These are phyloP conservation scores for Lycia hirtaria DNA, from an alignment of 2,888 invertebrate genomes.

Conservation along the genomic window DNA sequence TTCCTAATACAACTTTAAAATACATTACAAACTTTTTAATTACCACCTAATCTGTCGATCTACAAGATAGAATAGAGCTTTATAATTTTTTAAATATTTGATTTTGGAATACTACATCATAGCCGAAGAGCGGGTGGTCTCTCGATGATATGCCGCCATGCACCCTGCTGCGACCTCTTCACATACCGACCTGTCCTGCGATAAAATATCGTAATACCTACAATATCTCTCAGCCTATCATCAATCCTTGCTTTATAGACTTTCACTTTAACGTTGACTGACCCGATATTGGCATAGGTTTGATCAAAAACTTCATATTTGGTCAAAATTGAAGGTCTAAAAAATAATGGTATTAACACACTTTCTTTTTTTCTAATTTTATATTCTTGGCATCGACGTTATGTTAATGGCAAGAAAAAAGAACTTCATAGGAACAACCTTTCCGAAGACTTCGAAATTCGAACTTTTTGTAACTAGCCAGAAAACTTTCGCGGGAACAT, in stretches of 20 bases:
- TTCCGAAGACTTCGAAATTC: conserved; percentile 25
- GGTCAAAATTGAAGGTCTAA: neutral
- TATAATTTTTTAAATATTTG: conserved; percentile 38
- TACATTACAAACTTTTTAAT: conserved; percentile 43
- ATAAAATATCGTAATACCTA: conserved; percentile 51
- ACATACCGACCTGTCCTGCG: conserved; percentile 61
- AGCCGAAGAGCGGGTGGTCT: conserved; percentile 68
- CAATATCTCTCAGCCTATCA: conserved; percentile 40
- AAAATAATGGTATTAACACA: too few species aligned
- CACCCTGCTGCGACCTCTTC: conserved; percentile 62
- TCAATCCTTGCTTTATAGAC: conserved; percentile 43
- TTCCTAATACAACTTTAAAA: conserved; percentile 32
- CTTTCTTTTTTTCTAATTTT: too few species aligned
- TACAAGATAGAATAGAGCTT: conserved; percentile 31
- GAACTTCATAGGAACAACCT: conserved; percentile 17
- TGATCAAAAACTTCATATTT: neutral
- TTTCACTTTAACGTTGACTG: conserved; percentile 6
- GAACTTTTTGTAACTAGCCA: conserved; percentile 47
- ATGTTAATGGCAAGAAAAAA: neutral
- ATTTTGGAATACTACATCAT: conserved; percentile 49
- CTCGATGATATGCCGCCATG: conserved; percentile 53
- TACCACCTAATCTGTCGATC: conserved; percentile 45
- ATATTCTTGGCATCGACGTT: too few species aligned
- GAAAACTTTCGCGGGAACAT: conserved; percentile 52
- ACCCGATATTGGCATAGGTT: neutral